Percentiles rank a stretch among this genome's conserved stretches.
Evolutionary conservation across 2,113 vertebrate genomes (phyloP).

Genomic region (Shinisaurus crocodilurus): DNA sequence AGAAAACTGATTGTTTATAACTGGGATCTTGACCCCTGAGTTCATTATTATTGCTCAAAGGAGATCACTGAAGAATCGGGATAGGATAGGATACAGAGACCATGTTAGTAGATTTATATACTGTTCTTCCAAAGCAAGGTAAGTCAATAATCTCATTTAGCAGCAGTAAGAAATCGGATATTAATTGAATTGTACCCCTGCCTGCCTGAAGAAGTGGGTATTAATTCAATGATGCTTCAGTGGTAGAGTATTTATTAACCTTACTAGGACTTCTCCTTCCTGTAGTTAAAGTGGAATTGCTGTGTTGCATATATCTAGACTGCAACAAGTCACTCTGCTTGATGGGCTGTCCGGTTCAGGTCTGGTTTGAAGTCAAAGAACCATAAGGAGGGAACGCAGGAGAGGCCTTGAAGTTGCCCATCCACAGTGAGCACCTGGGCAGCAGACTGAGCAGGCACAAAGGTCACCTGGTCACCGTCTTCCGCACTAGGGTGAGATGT

Average conservation of each 20-base stretch:
- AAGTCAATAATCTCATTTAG: conserved; percentile 67
- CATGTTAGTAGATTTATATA: conserved; percentile 42
- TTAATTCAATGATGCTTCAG: conserved; percentile 59
- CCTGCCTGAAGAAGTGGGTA: conserved; percentile 58
- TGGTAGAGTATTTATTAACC: conserved; percentile 53
- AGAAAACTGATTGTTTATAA: conserved; percentile 21
- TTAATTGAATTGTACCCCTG: conserved; percentile 72
- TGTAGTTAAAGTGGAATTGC: conserved; percentile 35
- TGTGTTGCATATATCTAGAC: not conserved
- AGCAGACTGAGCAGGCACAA: too few species aligned
- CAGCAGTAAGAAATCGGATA: conserved; percentile 70
- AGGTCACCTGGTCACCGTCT: too few species aligned
- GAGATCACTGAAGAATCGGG: conserved; percentile 13
- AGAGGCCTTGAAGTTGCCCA: too few species aligned
- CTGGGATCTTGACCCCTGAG: conserved; percentile 45
- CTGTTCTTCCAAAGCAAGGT: conserved; percentile 58
- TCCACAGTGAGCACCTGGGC: too few species aligned
- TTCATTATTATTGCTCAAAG: conserved; percentile 45
- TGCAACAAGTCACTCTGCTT: not conserved
- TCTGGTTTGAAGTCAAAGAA: too few species aligned
- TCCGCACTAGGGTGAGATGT: too few species aligned
- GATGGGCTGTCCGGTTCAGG: too few species aligned
- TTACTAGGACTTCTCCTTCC: conserved; percentile 39
- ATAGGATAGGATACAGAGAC: conserved; percentile 44
- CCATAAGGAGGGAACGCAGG: too few species aligned